Evolutionary conservation across 2,797 vertebrate species (phyloP), one percentile per base, ranked within the genome.

Genomic region (Brachymystax lenok): DNA sequence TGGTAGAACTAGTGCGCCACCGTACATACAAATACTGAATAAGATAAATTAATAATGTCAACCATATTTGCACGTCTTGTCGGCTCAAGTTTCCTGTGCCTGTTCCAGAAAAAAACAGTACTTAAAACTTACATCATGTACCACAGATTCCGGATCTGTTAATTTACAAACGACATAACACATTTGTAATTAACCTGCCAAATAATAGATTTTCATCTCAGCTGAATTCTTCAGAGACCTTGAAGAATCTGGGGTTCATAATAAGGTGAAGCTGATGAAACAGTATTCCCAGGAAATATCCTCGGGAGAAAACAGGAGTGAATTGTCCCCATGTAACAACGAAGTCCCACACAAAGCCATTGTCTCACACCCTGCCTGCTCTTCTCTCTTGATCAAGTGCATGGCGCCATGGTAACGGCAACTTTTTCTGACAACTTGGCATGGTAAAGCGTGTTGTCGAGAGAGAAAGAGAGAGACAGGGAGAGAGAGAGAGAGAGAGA

Each of bases 351-450:
- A 67, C 24, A 61, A 17, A 75, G 28, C 59, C 35, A 84, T 84
- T 83, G 84, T 88, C 69, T 19, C 54, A 82, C 76, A 74, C 17
- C 33, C 64, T 73, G 59, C 73, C 75, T 77, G 54, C 77, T 73
- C 80, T 79, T 78, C 77, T 77, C 61, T 63, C 84, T 84, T 85
- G 75, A 87, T 91, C 84, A 83, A 75, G 77, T 33, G 33, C 33
- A 33, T 5, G 85, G 79, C 75, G 51, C 85, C 88, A 92, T 91
- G 89, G 89, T 83, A 90, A 92, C 87, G 40, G 73, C 78, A 85
- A 75, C 80, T 80, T 70, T 76, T 50, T 76, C 46, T 83, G 80
- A 87, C 83, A 83, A 74, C 73, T 79, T 24, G 78, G 77, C 78
- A 85, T 79, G 82, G 77, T 84, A 77, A 85, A 84, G 83, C 2